phyloP scores from a whole-genome alignment of 1,140 invertebrate species.

The Drosophila subobscura region DNA sequence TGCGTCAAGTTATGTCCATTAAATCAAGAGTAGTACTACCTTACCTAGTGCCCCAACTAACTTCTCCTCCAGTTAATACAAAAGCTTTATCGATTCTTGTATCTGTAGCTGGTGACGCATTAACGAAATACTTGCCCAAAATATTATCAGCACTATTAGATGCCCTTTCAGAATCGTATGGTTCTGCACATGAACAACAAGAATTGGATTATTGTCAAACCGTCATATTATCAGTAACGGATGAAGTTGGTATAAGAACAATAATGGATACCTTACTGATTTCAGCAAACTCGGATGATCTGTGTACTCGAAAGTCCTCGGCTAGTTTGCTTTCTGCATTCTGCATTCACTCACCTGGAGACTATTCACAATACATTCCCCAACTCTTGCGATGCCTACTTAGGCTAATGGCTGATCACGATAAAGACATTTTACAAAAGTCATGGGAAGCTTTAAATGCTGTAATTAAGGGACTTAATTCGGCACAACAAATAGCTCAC shows the following conservation, averaged over 20 bases:
- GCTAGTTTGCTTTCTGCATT: constrained; percentile 95
- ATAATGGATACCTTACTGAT: constrained; percentile 96
- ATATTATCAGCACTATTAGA: constrained; percentile 95
- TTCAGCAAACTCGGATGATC: constrained; percentile 87
- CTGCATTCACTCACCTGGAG: constrained; percentile 93
- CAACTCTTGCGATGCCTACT: constrained; percentile 95
- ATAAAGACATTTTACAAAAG: constrained; percentile 92
- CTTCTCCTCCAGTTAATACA: constrained; percentile 93
- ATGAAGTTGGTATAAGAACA: constrained; percentile 93
- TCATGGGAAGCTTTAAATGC: constrained; percentile 95
- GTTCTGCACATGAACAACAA: constrained; percentile 88
- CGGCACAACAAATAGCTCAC: constrained; percentile 91
- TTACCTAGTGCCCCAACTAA: constrained; percentile 97
- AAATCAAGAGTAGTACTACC: constrained; percentile 97
- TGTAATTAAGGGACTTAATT: constrained; percentile 94
- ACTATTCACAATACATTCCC: constrained; percentile 93
- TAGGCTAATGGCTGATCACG: constrained; percentile 91
- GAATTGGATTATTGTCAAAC: constrained; percentile 97
- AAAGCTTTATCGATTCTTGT: constrained; percentile 96
- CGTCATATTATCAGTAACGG: constrained; percentile 94
- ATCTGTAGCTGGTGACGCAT: constrained; percentile 96
- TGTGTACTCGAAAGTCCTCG: constrained; percentile 89
- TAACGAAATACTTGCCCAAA: constrained; percentile 95
- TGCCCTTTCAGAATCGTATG: constrained; percentile 89
- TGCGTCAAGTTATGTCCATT: constrained; percentile 98